Conservation (phyloP, 2,888 invertebrate species). For the Achlya flavicornis region DNA sequence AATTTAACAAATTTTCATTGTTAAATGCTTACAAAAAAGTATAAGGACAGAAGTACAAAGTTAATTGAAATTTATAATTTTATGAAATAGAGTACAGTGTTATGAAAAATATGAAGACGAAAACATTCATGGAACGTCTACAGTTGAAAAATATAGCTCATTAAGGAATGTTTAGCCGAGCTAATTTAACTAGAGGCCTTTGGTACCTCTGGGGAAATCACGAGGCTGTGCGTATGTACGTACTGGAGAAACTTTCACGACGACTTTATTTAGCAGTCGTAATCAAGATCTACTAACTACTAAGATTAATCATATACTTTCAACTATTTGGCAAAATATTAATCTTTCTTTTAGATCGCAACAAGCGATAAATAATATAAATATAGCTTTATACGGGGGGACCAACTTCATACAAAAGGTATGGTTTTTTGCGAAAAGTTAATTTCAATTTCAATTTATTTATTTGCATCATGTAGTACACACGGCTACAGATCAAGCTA, state of each 20-base stretch:
- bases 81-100: constrained; percentile 40
- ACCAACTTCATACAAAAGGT: too few species aligned
- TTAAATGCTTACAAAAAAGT: not conserved
- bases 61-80: constrained; percentile 12
- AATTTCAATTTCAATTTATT: too few species aligned
- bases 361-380: too few species aligned
- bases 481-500: too few species aligned
- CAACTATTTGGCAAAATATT: constrained; percentile 25
- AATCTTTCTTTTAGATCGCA: not conserved
- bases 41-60: not conserved
- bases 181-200: constrained; percentile 73
- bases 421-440: too few species aligned
- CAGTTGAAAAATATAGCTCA: constrained; percentile 72
- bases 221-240: constrained; percentile 59
- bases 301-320: constrained; percentile 39
- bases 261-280: constrained; percentile 51
- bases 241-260: constrained; percentile 57
- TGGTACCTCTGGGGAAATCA: constrained; percentile 73
- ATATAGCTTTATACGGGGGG: too few species aligned
- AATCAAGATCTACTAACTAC: constrained; percentile 45
- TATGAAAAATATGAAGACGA: constrained; percentile 54
- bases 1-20: not conserved
- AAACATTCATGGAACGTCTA: constrained; percentile 57
- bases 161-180: constrained; percentile 75
- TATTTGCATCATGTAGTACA: too few species aligned